phyloP scores from a whole-genome alignment of 2,888 invertebrate genomes.

The Ophion costatus region DNA sequence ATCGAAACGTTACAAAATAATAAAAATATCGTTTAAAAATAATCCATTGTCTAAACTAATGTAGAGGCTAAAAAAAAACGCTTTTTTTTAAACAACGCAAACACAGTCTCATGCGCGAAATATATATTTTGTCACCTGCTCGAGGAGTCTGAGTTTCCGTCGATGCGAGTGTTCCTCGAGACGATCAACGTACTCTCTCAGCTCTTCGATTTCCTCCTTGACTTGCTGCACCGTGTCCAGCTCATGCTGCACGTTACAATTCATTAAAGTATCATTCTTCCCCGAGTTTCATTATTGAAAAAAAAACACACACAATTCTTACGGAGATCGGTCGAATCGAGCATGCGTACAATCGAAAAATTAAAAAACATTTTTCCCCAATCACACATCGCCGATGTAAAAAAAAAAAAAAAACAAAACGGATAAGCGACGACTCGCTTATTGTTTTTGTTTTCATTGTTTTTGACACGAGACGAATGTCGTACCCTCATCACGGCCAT shows the following conservation, averaged over 20 bases:
- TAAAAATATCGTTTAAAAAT: background rate
- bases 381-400: background rate
- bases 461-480: background rate
- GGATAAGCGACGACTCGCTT: background rate
- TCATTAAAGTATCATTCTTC: conserved; percentile 9
- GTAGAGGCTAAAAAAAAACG: conserved; percentile 40
- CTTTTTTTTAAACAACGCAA: conserved; percentile 56
- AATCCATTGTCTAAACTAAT: background rate
- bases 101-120: conserved; percentile 55
- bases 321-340: background rate
- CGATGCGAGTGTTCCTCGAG: conserved; percentile 96
- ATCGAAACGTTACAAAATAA: background rate
- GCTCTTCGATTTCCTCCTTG: conserved; percentile 96
- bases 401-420: no score
- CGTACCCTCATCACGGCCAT: conserved; percentile 94
- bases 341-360: background rate
- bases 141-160: conserved; percentile 94
- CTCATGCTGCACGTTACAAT: conserved; percentile 86
- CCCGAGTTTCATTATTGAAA: background rate
- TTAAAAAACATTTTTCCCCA: background rate
- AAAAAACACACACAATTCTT: background rate
- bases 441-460: background rate
- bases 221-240: conserved; percentile 97
- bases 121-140: conserved; percentile 88
- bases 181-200: conserved; percentile 95